A percentile compares a stretch with the other conserved stretches of the same genome.
phyloP scores from a whole-genome alignment of 64 coral and sea anemone species.

The Astreopora myriophthalma region DNA sequence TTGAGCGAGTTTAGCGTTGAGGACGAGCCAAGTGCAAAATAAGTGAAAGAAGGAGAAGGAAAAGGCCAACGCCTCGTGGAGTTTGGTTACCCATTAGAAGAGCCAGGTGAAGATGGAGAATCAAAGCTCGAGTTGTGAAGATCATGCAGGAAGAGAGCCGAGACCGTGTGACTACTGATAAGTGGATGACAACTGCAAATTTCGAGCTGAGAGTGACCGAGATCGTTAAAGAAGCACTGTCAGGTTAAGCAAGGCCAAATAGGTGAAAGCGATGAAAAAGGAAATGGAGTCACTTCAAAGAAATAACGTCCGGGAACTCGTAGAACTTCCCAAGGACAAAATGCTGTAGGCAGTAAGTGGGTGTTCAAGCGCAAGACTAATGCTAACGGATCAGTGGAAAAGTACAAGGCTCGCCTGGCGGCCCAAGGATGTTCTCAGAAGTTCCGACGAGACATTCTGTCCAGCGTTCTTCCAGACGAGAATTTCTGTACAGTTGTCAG shows the following conservation, averaged over 20 bases:
- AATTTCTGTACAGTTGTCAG: constrained; percentile 47
- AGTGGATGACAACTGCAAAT: no score
- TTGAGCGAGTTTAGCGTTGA: no score
- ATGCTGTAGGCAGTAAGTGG: constrained; percentile 58
- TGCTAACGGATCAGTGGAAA: constrained; percentile 24
- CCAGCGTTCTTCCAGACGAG: constrained; percentile 52
- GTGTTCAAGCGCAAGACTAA: constrained; percentile 33
- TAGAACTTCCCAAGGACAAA: constrained; percentile 45
- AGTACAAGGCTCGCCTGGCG: constrained; percentile 47
- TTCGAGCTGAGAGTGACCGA: neutral
- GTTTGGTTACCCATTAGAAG: no score
- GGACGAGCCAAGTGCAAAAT: no score
- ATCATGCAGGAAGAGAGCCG: no score
- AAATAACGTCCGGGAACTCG: constrained; percentile 23
- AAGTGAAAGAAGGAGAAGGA: no score
- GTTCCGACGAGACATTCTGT: constrained; percentile 26
- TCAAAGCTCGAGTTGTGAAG: no score
- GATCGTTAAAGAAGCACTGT: constrained; percentile 8
- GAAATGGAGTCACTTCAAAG: neutral
- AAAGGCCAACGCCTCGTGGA: no score
- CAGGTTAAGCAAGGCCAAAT: neutral
- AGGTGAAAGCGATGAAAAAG: constrained; percentile 20
- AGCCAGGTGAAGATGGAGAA: no score
- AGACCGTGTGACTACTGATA: no score
- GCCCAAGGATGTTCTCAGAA: constrained; percentile 53